A percentile compares a stretch with the other conserved stretches of the same genome.
Evolutionary conservation across 1,140 invertebrate genomes (phyloP).

Genomic region (Acromyrmex charruanus): DNA sequence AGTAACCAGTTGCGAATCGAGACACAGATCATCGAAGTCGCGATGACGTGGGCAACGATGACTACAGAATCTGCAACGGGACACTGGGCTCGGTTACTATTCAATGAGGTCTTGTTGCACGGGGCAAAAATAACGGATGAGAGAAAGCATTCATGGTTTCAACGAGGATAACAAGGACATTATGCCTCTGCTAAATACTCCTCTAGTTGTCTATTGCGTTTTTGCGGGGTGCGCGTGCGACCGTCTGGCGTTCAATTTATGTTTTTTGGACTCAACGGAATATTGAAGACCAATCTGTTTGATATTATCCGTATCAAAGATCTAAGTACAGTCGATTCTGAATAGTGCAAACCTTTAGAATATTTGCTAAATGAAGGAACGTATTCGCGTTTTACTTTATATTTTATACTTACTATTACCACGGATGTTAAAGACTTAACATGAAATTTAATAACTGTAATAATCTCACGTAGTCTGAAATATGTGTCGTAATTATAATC

Average conservation of each 20-base stretch:
- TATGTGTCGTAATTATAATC: conserved; percentile 19
- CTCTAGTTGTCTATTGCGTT: conserved; percentile 29
- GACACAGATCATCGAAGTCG: conserved; percentile 14
- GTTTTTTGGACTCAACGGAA: neutral
- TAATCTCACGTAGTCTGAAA: neutral
- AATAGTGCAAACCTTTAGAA: neutral
- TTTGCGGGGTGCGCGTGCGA: conserved; percentile 29
- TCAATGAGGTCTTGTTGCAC: conserved; percentile 58
- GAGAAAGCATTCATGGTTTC: conserved; percentile 61
- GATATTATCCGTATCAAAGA: neutral
- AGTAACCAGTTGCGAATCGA: conserved; percentile 21
- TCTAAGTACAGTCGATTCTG: neutral
- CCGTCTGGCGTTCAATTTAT: conserved; percentile 11
- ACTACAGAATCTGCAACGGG: conserved; percentile 61
- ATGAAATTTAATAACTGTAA: conserved; percentile 30
- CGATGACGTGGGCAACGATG: conserved; percentile 57
- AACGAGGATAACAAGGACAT: conserved; percentile 65
- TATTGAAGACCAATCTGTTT: conserved; percentile 5
- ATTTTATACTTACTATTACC: neutral
- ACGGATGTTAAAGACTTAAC: conserved; percentile 22
- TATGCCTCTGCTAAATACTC: conserved; percentile 55
- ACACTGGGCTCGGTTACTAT: conserved; percentile 58
- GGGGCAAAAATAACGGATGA: conserved; percentile 61
- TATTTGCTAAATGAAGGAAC: neutral
- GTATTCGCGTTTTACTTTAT: neutral